Conservation (phyloP, 2,113 vertebrate species). For the Neoarius graeffei region DNA sequence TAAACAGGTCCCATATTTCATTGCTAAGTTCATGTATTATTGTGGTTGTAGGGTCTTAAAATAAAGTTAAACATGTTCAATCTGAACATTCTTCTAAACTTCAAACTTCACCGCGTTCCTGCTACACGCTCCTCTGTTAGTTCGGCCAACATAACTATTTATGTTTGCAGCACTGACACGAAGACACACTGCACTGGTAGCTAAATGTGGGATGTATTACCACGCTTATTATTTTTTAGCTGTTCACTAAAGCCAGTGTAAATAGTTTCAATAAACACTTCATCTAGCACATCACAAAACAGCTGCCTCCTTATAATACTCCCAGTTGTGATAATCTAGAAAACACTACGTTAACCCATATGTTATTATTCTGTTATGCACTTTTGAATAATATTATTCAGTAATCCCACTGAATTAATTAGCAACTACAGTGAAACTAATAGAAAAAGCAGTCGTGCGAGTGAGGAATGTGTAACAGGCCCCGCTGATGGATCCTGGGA, state of each 20-base stretch:
- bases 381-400: background rate
- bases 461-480: background rate
- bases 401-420: background rate
- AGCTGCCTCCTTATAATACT: background rate
- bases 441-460: background rate
- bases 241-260: background rate
- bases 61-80: background rate
- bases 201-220: background rate
- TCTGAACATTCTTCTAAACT: background rate
- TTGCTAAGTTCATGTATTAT: background rate
- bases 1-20: conserved; percentile 19
- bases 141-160: background rate
- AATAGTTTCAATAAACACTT: background rate
- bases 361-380: background rate
- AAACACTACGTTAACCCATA: background rate
- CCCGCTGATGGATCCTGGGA: background rate
- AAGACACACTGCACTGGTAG: background rate
- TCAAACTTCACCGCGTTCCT: background rate
- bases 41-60: background rate
- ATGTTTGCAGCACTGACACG: background rate
- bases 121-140: background rate
- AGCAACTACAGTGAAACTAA: background rate
- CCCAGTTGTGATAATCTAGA: background rate
- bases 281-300: background rate
- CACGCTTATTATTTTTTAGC: background rate